Evolutionary conservation across 1,140 invertebrate species (phyloP).

Genomic region (Penaeus indicus): DNA sequence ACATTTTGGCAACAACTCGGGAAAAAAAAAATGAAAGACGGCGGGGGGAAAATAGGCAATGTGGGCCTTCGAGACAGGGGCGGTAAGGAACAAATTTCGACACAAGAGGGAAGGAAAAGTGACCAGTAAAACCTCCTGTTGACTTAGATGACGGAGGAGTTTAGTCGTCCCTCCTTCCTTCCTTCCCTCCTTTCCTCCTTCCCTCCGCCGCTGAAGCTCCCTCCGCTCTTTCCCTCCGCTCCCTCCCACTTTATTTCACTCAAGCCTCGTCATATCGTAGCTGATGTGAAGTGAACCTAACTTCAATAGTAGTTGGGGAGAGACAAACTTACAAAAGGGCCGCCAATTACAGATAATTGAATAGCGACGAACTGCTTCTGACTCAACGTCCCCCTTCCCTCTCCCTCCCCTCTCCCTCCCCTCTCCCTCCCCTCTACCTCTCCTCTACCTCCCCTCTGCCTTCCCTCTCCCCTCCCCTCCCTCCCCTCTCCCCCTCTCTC

Average conservation of each 20-base stretch:
- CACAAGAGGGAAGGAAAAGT: no score
- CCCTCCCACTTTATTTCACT: constrained; percentile 19
- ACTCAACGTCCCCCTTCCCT: not conserved
- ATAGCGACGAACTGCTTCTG: constrained; percentile 25
- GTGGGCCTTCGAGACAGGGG: no score
- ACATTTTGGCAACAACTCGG: no score
- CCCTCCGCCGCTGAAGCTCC: not conserved
- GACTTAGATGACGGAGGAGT: no score
- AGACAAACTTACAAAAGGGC: constrained; percentile 38
- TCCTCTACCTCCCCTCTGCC: not conserved
- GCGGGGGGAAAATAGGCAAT: no score
- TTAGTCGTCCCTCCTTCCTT: no score
- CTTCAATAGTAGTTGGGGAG: constrained; percentile 46
- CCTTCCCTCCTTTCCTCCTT: not conserved
- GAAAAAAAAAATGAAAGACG: no score
- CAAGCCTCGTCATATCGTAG: constrained; percentile 21
- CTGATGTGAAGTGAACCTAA: constrained; percentile 33
- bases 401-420: not conserved
- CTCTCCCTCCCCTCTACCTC: not conserved
- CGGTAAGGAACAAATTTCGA: no score
- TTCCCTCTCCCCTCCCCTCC: not conserved
- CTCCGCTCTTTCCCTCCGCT: not conserved
- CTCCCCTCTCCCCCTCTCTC: not conserved
- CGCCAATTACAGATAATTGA: constrained; percentile 58
- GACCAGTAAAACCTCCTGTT: no score